These are phyloP conservation scores for Endotricha flammealis DNA, from an alignment of 2,888 invertebrate genomes.

Conservation along the genomic window DNA sequence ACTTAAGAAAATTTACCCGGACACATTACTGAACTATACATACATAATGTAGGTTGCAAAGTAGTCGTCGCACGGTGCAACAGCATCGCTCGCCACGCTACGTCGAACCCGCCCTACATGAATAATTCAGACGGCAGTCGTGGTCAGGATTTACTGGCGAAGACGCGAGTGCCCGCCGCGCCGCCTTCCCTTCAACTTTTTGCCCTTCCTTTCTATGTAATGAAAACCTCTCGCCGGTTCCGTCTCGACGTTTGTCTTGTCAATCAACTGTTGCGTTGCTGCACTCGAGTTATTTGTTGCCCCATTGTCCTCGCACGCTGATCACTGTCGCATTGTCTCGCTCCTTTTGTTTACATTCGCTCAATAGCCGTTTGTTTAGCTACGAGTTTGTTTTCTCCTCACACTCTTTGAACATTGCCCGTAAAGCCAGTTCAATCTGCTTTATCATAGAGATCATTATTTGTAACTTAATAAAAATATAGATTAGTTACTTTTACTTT, in stretches of 20 bases:
- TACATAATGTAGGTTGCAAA: conserved; percentile 14
- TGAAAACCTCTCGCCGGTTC: conserved; percentile 56
- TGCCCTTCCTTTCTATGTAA: conserved; percentile 52
- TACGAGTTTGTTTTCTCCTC: conserved; percentile 50
- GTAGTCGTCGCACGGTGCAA: conserved; percentile 22
- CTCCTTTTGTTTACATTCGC: conserved; percentile 66
- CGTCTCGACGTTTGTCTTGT: conserved; percentile 65
- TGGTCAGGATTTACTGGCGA: conserved; percentile 47
- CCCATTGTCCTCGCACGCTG: conserved; percentile 61
- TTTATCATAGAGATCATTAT: too few relatives aligned
- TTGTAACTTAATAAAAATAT: too few relatives aligned
- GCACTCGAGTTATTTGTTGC: conserved; percentile 68
- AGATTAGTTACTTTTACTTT: too few relatives aligned
- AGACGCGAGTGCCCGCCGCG: conserved; percentile 24
- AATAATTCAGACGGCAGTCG: conserved; percentile 50
- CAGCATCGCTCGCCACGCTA: conserved; percentile 22
- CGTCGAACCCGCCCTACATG: conserved; percentile 44
- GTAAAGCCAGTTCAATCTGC: conserved; percentile 42
- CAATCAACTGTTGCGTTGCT: conserved; percentile 56
- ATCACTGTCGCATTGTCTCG: conserved; percentile 68
- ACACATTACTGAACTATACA: too few relatives aligned
- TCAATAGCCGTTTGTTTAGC: conserved; percentile 61
- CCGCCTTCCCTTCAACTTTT: conserved; percentile 43
- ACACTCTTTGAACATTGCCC: conserved; percentile 45
- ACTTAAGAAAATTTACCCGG: too few relatives aligned